A percentile compares a stretch with the other conserved stretches of the same genome.
phyloP scores from a whole-genome alignment of 2,113 vertebrate species.

The Ophiodon elongatus region DNA sequence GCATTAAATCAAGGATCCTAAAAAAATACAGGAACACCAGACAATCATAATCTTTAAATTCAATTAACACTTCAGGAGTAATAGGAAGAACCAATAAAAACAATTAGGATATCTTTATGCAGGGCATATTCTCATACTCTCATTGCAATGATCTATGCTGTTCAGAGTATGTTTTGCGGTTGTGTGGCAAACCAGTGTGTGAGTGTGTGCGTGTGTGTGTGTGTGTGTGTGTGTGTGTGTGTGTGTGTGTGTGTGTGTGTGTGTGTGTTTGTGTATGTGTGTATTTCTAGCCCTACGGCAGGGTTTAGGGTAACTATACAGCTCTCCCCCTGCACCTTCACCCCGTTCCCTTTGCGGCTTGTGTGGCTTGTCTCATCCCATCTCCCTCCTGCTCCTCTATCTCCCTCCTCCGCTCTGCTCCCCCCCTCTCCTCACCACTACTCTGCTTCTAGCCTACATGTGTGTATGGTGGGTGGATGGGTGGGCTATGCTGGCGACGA shows the following conservation, averaged over 20 bases:
- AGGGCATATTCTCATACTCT: slow-evolving; percentile 26
- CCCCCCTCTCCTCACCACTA: slow-evolving; percentile 26
- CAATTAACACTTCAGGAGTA: slow-evolving; percentile 13
- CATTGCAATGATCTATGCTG: slow-evolving; percentile 54
- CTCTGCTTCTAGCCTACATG: slow-evolving; percentile 47
- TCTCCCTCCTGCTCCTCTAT: slow-evolving; percentile 72
- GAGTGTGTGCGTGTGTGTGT: slow-evolving; percentile 29
- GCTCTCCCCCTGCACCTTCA: slow-evolving; percentile 53
- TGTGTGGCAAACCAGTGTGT: slow-evolving; percentile 56
- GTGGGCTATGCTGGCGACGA: slow-evolving; percentile 25
- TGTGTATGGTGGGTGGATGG: slow-evolving; percentile 8
- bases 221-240: slow-evolving; percentile 46
- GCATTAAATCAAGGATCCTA: slow-evolving; percentile 13
- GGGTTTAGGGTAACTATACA: slow-evolving; percentile 78
- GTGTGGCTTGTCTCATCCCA: slow-evolving; percentile 82
- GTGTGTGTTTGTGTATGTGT: slow-evolving; percentile 39
- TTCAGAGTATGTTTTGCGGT: slow-evolving; percentile 57
- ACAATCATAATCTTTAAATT: slow-evolving; percentile 3
- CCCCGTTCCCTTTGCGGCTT: slow-evolving; percentile 75
- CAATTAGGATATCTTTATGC: slow-evolving; percentile 18
- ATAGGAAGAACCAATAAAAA: slow-evolving; percentile 21
- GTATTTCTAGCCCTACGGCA: slow-evolving; percentile 73
- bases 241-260: slow-evolving; percentile 30
- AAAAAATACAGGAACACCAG: not conserved
- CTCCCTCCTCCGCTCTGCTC: slow-evolving; percentile 40